These are phyloP conservation scores for Cheiracanthium punctorium DNA, from an alignment of 2,888 invertebrate species.

Conservation along the genomic window DNA sequence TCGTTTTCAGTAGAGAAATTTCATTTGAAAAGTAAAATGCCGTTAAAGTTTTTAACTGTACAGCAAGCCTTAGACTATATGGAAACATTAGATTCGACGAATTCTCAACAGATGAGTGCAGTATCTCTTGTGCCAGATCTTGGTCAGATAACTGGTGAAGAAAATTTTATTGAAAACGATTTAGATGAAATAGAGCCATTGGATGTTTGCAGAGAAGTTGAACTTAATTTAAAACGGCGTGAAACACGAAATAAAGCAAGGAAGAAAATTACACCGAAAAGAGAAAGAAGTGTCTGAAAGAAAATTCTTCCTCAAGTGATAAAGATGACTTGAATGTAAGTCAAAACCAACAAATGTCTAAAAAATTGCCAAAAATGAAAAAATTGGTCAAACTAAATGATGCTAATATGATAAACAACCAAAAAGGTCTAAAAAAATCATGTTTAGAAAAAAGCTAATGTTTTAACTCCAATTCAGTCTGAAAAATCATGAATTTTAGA, in stretches of 20 bases:
- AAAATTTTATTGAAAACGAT: conserved; percentile 25
- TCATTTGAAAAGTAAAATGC: too few species aligned
- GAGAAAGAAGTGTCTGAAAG: too few species aligned
- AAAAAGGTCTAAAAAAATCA: too few species aligned
- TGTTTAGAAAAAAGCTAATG: too few species aligned
- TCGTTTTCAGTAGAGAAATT: too few species aligned
- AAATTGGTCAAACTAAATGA: not conserved
- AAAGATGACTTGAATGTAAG: too few species aligned
- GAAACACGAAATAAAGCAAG: not conserved
- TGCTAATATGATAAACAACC: too few species aligned
- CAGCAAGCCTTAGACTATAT: conserved; percentile 4
- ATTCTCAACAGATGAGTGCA: conserved; percentile 11
- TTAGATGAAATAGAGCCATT: not conserved
- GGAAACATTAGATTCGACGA: not conserved
- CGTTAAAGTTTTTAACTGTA: not conserved
- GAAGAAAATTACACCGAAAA: too few species aligned
- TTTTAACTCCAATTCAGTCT: not conserved
- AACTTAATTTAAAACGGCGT: conserved; percentile 7
- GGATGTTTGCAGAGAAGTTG: not conserved
- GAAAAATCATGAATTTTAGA: conserved; percentile 1
- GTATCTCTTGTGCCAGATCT: conserved; percentile 23
- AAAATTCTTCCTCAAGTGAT: too few species aligned
- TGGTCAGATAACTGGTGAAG: conserved; percentile 5
- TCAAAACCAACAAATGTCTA: not conserved
- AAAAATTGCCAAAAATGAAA: not conserved